These are phyloP conservation scores for Phymanthus crucifer DNA, from an alignment of 92 coral and sea anemone species.

Conservation along the genomic window DNA sequence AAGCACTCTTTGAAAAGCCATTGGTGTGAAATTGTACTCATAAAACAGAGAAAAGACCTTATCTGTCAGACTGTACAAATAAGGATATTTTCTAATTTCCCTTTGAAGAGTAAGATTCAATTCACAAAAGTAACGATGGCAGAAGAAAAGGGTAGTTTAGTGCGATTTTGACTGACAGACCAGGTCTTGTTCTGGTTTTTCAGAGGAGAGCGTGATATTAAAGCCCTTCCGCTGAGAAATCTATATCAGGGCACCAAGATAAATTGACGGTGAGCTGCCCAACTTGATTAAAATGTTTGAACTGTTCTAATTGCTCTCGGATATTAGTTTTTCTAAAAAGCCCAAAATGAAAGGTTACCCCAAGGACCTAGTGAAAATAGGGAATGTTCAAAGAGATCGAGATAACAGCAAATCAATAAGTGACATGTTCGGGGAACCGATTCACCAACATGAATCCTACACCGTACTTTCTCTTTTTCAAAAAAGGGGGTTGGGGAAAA, in stretches of 20 bases:
- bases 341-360: constrained; percentile 35
- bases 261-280: constrained; percentile 60
- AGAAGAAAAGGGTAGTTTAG: constrained; percentile 9
- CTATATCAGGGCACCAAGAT: constrained; percentile 43
- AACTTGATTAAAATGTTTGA: constrained; percentile 68
- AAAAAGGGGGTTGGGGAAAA: background rate
- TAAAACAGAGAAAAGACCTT: constrained; percentile 24
- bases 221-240: constrained; percentile 50
- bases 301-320: constrained; percentile 78
- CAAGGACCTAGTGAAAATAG: constrained; percentile 27
- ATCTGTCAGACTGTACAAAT: constrained; percentile 43
- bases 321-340: constrained; percentile 65
- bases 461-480: background rate
- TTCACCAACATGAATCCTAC: background rate
- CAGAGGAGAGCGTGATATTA: constrained; percentile 28
- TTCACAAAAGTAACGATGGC: constrained; percentile 31
- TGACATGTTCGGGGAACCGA: background rate
- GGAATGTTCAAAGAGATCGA: constrained; percentile 5
- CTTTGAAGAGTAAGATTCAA: constrained; percentile 23
- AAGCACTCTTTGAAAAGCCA: constrained; percentile 19
- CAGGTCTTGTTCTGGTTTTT: constrained; percentile 19
- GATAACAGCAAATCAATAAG: background rate
- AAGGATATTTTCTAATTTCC: constrained; percentile 40
- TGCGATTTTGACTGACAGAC: constrained; percentile 47
- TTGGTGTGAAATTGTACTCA: constrained; percentile 26